Percentiles rank a stretch among this genome's conserved stretches.
Evolutionary conservation across 2,888 invertebrate species (phyloP).

Genomic region (Phalera bucephala): DNA sequence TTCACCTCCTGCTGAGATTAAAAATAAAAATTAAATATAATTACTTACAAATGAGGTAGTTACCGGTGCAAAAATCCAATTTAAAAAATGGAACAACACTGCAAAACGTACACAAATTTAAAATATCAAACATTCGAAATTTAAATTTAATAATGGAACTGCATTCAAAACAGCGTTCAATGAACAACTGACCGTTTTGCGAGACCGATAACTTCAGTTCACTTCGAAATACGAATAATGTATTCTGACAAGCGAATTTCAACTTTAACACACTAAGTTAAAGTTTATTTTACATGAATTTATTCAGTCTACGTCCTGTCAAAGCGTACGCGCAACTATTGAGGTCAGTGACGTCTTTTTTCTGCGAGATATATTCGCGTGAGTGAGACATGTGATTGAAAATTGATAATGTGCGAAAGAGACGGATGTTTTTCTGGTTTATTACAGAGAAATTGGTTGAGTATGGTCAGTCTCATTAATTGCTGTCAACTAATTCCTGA

Average conservation of each 20-base stretch:
- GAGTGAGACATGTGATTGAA: conserved; percentile 45
- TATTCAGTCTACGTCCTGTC: conserved; percentile 8
- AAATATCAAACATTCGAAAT: conserved; percentile 22
- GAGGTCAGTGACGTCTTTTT: conserved; percentile 80
- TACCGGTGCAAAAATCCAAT: conserved; percentile 28
- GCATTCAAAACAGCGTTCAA: conserved; percentile 32
- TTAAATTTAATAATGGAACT: conserved; percentile 17
- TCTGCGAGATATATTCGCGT: conserved; percentile 60
- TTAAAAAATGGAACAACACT: conserved; percentile 26
- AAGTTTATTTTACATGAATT: conserved; percentile 13
- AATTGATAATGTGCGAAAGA: conserved; percentile 32
- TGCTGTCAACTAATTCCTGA: conserved; percentile 19
- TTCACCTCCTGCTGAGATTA: not conserved
- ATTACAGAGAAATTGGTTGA: conserved; percentile 38
- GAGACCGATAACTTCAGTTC: conserved; percentile 34
- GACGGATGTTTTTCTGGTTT: conserved; percentile 24
- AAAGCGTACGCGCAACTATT: conserved; percentile 46
- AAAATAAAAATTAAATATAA: conserved; percentile 2
- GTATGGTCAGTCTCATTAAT: conserved; percentile 51
- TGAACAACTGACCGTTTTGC: conserved; percentile 51
- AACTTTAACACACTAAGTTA: conserved; percentile 12
- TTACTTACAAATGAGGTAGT: conserved; percentile 28
- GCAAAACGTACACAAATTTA: conserved; percentile 10
- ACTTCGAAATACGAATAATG: conserved; percentile 27
- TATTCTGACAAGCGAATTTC: conserved; percentile 17